Base-by-base conservation (phyloP, 1,140 invertebrate species). In the Papilio helenus region DNA sequence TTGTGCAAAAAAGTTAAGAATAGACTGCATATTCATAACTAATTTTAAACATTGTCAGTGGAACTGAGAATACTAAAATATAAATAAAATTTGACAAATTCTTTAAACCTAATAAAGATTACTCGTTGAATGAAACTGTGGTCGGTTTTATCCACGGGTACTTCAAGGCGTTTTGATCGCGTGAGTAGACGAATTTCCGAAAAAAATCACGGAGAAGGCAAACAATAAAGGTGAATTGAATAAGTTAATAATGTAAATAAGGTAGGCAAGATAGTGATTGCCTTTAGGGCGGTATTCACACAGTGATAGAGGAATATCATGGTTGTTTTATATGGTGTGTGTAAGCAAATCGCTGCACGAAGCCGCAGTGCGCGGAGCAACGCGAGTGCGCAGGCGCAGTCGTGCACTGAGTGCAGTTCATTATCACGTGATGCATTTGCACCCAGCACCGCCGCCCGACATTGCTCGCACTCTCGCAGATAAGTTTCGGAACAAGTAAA, bases 401-500 rank as follows among this genome's bases (percentile, higher is more conserved):
- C 74, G 74, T 76, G 74, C 74, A 26, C 49, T 26, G 16, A 29
- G 49, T 23, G 29, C 74, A 58, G 74, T 76, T 76, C 74, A 76
- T 76, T 76, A 76, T 76, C 74, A 51, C 74, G 74, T 58, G 74
- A 76, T 76, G 49, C 49, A 76, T 76, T 76, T 76, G 44, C 72
- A 74, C 74, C 20, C 49, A 16, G 74, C 74, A 10, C 44, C 44
- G 72, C 46, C n/a, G 42, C 39, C 74, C 29, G 74, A 26, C 74
- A 76, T 76, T 29, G 20, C 72, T 74, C 72, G 74, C 74, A 58
- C 26, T 76, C 74, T 76, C 74, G 20, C 29, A 55, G 74, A 76
- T 76, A 76, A 55, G 49, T 76, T 76, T 76, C n/a, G 74, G 74
- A 58, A 76, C 49, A 58, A 76, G 74, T 76, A 76, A 76, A 76